Evolutionary conservation across 2,797 vertebrate species (phyloP).

Genomic region (Mormyrus proboscirostris): DNA sequence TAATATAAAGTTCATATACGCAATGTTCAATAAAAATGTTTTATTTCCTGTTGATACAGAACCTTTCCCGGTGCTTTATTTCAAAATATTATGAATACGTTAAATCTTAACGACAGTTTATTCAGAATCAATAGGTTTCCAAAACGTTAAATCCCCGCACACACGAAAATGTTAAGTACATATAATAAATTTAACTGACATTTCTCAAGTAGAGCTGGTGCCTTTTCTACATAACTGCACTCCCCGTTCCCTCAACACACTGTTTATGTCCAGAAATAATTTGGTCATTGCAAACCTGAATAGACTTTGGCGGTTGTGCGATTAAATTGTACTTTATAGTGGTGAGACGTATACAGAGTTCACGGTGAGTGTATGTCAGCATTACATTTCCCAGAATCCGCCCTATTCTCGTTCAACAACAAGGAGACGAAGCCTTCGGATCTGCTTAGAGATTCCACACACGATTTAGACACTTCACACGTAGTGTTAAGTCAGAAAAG

Average conservation of each 20-base stretch:
- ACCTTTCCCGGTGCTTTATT: conserved; percentile 16
- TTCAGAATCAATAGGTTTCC: background rate
- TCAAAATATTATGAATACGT: background rate
- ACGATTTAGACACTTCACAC: background rate
- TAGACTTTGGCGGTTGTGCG: background rate
- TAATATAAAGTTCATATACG: conserved; percentile 96
- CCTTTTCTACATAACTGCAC: background rate
- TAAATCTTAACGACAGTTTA: background rate
- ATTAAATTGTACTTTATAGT: background rate
- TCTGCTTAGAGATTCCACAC: background rate
- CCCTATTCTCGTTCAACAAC: background rate
- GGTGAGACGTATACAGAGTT: background rate
- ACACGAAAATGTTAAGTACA: background rate
- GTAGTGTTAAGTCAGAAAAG: conserved; percentile 1
- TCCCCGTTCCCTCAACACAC: background rate
- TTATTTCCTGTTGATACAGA: conserved; percentile 98
- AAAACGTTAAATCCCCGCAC: background rate
- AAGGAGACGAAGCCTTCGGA: background rate
- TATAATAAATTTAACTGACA: background rate
- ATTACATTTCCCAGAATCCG: background rate
- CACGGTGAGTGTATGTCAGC: background rate
- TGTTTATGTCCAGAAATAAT: background rate
- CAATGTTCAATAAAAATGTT: conserved; percentile 99
- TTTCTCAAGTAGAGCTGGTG: background rate
- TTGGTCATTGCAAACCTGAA: background rate